Base-by-base conservation (phyloP, 2,888 invertebrate genomes). In the Mystacides longicornis region DNA sequence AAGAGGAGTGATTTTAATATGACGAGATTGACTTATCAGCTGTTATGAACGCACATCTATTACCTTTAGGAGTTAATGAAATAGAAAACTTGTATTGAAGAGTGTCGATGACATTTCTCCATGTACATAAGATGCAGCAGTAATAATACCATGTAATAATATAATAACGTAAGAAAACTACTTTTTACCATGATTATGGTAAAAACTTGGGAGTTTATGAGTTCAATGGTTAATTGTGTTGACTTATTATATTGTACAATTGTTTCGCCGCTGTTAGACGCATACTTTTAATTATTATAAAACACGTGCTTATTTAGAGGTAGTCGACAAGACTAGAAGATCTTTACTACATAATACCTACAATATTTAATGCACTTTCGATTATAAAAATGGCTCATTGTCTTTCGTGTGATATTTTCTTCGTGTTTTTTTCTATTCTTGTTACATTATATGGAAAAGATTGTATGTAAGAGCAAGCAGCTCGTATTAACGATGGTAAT, bases 61-160 rank as follows among this genome's bases (percentile, higher is more conserved):
- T n/a, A n/a, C n/a, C n/a, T n/a, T n/a, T n/a, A 37, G 16, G 16
- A 37, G 37, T 37, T n/a, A 37, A 56, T 52, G 56, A 58, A 60
- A 60, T 60, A 58, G 60, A 60, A n/a, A 60, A 60, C 60, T 58
- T 50, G 58, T 49, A 22, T 48, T 51, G 14, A 57, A 53, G 49
- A 54, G 54, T 55, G 58, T 56, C 56, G 60, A 58, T 56, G 60
- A 58, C 60, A 57, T 53, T 51, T 56, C 46, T n/a, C n/a, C n/a
- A n/a, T n/a, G n/a, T n/a, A n/a, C n/a, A n/a, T n/a, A n/a, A n/a
- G n/a, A n/a, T n/a, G n/a, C n/a, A n/a, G n/a, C n/a, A n/a, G n/a
- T n/a, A n/a, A n/a, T n/a, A n/a, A 47, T 21, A 21, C 37, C 14
- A 27, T 4, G 37, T 37, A 37, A 14, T 3, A n/a, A 27, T 27